A percentile compares a stretch with the other conserved stretches of the same genome.
Evolutionary conservation across 1,140 invertebrate species (phyloP).

Genomic region (Solen grandis): DNA sequence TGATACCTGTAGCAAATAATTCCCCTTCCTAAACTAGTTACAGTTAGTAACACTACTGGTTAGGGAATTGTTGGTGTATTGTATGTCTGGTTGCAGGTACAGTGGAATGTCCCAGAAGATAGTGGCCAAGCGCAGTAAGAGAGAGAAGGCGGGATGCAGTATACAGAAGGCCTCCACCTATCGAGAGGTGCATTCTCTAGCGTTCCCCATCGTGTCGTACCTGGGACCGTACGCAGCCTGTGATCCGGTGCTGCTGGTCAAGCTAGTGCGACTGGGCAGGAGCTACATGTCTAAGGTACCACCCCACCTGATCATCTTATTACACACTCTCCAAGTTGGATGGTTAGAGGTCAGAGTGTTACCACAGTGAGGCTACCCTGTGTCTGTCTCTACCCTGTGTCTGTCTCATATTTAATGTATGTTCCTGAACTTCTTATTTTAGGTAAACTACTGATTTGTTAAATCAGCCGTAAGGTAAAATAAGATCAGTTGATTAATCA

Average conservation of each 20-base stretch:
- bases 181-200: constrained; percentile 87
- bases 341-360: no score
- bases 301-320: neutral
- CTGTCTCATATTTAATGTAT: neutral
- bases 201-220: constrained; percentile 92
- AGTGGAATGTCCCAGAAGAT: constrained; percentile 86
- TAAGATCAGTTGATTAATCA: no score
- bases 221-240: constrained; percentile 93
- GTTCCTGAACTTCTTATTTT: neutral
- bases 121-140: constrained; percentile 44
- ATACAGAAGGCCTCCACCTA: constrained; percentile 84
- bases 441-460: no score
- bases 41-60: no score
- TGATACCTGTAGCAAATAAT: no score
- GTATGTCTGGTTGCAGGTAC: constrained; percentile 85
- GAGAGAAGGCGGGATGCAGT: constrained; percentile 63
- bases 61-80: no score
- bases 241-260: constrained; percentile 89
- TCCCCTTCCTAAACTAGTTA: no score
- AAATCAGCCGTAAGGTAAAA: no score
- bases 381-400: neutral
- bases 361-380: no score
- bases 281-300: constrained; percentile 77
- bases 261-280: constrained; percentile 88
- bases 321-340: no score